phyloP scores from a whole-genome alignment of 2,113 vertebrate genomes.

The Lycocorax pyrrhopterus region DNA sequence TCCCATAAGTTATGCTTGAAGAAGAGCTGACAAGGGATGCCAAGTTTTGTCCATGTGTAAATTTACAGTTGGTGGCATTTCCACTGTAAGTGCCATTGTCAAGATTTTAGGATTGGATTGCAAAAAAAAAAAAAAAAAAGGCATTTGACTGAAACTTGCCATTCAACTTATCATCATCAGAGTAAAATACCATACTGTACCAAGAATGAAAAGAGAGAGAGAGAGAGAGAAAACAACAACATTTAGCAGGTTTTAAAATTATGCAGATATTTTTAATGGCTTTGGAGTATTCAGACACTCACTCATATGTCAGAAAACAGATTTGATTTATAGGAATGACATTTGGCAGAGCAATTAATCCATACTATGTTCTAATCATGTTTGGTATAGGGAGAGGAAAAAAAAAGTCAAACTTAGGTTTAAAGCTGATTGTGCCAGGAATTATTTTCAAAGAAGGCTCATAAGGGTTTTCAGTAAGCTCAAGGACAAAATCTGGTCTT shows the following conservation, averaged over 20 bases:
- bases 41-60: constrained; percentile 56
- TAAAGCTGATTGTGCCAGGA: constrained; percentile 57
- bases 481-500: constrained; percentile 45
- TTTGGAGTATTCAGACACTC: constrained; percentile 73
- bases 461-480: constrained; percentile 42
- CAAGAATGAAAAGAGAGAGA: constrained; percentile 57
- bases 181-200: constrained; percentile 68
- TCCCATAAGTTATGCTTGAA: constrained; percentile 45
- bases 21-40: constrained; percentile 20
- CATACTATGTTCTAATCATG: constrained; percentile 71
- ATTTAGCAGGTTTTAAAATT: constrained; percentile 76
- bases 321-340: constrained; percentile 74
- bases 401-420: constrained; percentile 61
- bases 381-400: constrained; percentile 59
- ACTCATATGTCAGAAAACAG: constrained; percentile 76
- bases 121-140: background rate
- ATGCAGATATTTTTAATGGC: constrained; percentile 76
- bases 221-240: constrained; percentile 65
- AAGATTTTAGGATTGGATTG: constrained; percentile 60
- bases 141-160: constrained; percentile 67
- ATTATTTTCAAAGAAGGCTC: constrained; percentile 61
- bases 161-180: constrained; percentile 64
- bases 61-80: constrained; percentile 67
- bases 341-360: constrained; percentile 75
- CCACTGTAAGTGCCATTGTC: constrained; percentile 66